Conservation (phyloP, 2,888 invertebrate species). For the Lasioglossum pauxillum region DNA sequence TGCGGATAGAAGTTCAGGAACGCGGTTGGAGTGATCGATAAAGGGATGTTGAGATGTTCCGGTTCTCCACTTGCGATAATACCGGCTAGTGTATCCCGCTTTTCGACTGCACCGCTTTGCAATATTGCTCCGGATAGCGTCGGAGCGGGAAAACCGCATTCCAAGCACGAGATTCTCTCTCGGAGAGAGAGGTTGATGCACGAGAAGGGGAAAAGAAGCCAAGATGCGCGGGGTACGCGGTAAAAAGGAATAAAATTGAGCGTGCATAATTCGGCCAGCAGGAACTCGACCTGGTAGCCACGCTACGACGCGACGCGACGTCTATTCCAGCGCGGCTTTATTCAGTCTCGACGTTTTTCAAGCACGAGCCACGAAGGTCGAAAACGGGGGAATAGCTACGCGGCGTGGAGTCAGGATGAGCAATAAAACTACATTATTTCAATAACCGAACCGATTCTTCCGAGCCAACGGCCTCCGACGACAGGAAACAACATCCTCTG, state of each 20-base stretch:
- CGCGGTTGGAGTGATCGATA: conserved; percentile 33
- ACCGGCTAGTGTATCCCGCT: conserved; percentile 33
- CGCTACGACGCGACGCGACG: conserved; percentile 10
- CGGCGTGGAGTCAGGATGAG: conserved; percentile 60
- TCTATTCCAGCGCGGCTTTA: conserved; percentile 29
- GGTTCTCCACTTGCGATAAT: conserved; percentile 36
- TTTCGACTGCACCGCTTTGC: conserved; percentile 43
- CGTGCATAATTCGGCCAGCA: conserved; percentile 62
- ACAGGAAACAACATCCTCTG: conserved; percentile 83
- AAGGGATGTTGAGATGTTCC: conserved; percentile 33
- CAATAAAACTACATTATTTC: conserved; percentile 83
- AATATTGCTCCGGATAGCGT: conserved; percentile 30
- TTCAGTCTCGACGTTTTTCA: conserved; percentile 32
- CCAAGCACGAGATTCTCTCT: conserved; percentile 48
- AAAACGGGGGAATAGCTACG: conserved; percentile 9
- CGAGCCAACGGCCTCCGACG: conserved; percentile 80
- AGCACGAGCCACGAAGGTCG: conserved; percentile 27
- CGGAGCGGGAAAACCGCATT: conserved; percentile 43
- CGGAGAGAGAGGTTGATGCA: conserved; percentile 6
- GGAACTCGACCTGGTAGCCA: not conserved
- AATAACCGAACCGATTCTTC: conserved; percentile 83
- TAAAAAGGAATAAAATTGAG: conserved; percentile 65
- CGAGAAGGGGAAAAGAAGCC: conserved; percentile 37
- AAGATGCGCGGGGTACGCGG: not conserved
- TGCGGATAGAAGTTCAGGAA: conserved; percentile 38